A percentile compares a stretch with the other conserved stretches of the same genome.
These are phyloP conservation scores for Luehdorfia chinensis DNA, from an alignment of 1,140 invertebrate species.

Conservation along the genomic window DNA sequence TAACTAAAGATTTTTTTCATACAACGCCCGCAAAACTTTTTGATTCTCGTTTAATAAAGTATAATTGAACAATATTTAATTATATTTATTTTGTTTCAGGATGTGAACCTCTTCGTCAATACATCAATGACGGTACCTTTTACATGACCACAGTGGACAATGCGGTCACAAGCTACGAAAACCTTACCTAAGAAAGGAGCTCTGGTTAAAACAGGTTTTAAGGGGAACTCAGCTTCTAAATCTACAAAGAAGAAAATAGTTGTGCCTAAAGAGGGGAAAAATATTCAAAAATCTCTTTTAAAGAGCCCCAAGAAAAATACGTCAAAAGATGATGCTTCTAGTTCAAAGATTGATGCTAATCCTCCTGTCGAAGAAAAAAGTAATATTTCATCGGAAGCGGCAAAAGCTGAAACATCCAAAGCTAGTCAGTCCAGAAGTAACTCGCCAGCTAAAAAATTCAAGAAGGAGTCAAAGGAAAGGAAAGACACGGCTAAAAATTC, in stretches of 20 bases:
- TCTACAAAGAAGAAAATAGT: constrained; percentile 48
- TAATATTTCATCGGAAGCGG: constrained; percentile 30
- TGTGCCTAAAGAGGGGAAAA: constrained; percentile 50
- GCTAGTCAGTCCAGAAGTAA: constrained; percentile 36
- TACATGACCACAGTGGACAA: constrained; percentile 57
- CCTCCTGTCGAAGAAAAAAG: constrained; percentile 34
- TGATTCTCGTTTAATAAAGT: no score
- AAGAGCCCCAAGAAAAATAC: constrained; percentile 49
- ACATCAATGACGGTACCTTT: constrained; percentile 54
- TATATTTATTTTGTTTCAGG: constrained; percentile 56
- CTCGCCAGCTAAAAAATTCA: constrained; percentile 52
- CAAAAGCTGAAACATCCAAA: constrained; percentile 42
- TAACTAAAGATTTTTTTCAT: no score
- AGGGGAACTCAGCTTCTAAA: constrained; percentile 44
- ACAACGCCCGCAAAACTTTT: no score
- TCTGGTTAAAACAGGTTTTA: constrained; percentile 54
- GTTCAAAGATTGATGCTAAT: background rate
- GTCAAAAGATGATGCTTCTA: constrained; percentile 34
- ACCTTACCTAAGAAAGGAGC: constrained; percentile 61
- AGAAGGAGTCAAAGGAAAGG: constrained; percentile 59
- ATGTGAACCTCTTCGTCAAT: constrained; percentile 48
- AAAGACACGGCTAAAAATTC: constrained; percentile 53
- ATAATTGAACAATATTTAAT: no score
- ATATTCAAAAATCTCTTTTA: constrained; percentile 39
- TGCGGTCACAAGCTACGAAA: constrained; percentile 71